Percentiles rank a stretch among this genome's conserved stretches.
phyloP scores from a whole-genome alignment of 2,113 vertebrate species.

The Etheostoma cragini region DNA sequence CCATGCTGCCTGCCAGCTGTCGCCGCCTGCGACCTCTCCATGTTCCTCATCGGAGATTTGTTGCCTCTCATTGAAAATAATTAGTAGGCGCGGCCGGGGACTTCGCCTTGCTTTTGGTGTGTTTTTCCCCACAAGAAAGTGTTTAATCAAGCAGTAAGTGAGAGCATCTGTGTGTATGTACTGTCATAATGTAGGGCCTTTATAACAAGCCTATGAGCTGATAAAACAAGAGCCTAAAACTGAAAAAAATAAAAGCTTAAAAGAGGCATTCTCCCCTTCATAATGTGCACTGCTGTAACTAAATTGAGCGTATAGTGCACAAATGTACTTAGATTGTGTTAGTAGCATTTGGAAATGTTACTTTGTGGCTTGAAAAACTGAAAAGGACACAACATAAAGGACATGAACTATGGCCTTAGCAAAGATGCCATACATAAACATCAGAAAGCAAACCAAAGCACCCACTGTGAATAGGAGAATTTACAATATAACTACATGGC shows the following conservation, averaged over 20 bases:
- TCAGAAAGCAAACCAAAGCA: neutral
- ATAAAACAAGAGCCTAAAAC: neutral
- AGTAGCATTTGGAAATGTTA: neutral
- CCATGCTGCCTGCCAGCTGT: neutral
- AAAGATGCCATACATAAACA: neutral
- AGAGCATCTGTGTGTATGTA: neutral
- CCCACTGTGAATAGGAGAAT: neutral
- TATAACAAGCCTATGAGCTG: neutral
- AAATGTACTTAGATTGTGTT: neutral
- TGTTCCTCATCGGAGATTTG: neutral
- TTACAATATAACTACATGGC: too few species aligned
- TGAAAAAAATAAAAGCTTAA: too few species aligned
- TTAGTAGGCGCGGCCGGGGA: neutral
- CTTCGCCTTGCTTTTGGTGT: neutral
- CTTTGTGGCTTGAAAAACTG: neutral
- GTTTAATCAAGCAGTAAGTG: neutral
- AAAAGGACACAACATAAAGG: neutral
- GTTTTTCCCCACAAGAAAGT: neutral
- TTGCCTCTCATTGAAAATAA: neutral
- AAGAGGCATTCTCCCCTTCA: too few species aligned
- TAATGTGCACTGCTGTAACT: neutral
- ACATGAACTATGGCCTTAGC: neutral
- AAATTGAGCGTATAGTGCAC: neutral
- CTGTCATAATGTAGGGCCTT: neutral
- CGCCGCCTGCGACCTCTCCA: neutral